Conservation (phyloP, 2,888 invertebrate species). For the Sussaba pulchella region DNA sequence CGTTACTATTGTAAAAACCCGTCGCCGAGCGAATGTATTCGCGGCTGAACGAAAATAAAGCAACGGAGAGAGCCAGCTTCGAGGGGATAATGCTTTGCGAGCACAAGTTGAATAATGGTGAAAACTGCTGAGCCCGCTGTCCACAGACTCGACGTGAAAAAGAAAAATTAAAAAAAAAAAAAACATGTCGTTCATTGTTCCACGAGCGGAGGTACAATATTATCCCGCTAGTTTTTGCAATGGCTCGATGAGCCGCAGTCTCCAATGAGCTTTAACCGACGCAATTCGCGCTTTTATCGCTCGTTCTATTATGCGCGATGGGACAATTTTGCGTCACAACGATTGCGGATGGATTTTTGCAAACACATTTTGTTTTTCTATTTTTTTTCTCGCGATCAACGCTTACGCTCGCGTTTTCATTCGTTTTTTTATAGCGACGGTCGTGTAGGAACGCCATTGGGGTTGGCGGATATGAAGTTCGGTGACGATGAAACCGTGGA, state of each 20-base stretch:
- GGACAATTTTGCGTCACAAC: slow-evolving; percentile 11
- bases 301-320: background rate
- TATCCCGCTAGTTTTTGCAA: slow-evolving; percentile 38
- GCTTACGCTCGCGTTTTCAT: no score
- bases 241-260: slow-evolving; percentile 37
- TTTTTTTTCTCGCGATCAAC: no score
- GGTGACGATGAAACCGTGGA: slow-evolving; percentile 42
- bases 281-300: slow-evolving; percentile 21
- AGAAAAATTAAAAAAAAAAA: slow-evolving; percentile 31
- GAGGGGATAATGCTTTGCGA: slow-evolving; percentile 50
- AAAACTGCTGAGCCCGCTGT: slow-evolving; percentile 45
- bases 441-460: no score
- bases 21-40: slow-evolving; percentile 29
- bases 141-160: slow-evolving; percentile 38
- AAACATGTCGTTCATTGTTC: slow-evolving; percentile 52
- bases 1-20: slow-evolving; percentile 38
- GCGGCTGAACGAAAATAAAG: slow-evolving; percentile 34
- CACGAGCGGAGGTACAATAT: slow-evolving; percentile 30
- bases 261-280: slow-evolving; percentile 14
- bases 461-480: no score
- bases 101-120: slow-evolving; percentile 56
- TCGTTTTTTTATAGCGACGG: no score
- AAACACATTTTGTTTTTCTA: no score
- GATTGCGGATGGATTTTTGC: no score
- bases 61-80: slow-evolving; percentile 32